A percentile compares a stretch with the other conserved stretches of the same genome.
phyloP scores from a whole-genome alignment of 1,140 invertebrate species.

The Trigoniulus corallinus region DNA sequence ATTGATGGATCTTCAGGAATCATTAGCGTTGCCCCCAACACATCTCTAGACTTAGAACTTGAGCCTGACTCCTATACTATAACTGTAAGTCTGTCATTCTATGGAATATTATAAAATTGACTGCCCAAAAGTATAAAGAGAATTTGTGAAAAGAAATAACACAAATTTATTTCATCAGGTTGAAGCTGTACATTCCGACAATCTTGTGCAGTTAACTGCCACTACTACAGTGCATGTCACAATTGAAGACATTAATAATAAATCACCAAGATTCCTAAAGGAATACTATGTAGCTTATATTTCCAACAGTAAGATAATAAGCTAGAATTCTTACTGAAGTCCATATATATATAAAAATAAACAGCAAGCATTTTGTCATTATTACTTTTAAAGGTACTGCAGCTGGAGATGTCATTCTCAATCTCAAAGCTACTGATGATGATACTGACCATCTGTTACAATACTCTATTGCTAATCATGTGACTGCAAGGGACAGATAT shows the following conservation, averaged over 20 bases:
- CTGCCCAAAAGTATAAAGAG: too few species aligned
- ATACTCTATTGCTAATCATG: too few species aligned
- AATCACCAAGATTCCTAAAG: slow-evolving; percentile 50
- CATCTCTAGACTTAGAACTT: slow-evolving; percentile 49
- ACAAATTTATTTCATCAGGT: slow-evolving; percentile 8
- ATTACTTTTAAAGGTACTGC: not conserved
- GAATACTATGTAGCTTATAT: slow-evolving; percentile 47
- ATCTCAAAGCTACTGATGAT: too few species aligned
- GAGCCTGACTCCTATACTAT: slow-evolving; percentile 48
- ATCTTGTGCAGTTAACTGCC: slow-evolving; percentile 50
- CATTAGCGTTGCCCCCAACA: slow-evolving; percentile 52
- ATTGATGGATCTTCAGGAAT: slow-evolving; percentile 48
- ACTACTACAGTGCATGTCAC: slow-evolving; percentile 43
- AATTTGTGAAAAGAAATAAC: too few species aligned
- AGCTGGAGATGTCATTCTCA: too few species aligned
- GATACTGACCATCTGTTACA: too few species aligned
- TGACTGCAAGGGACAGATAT: too few species aligned
- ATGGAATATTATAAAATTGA: too few species aligned
- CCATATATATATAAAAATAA: slow-evolving; percentile 13
- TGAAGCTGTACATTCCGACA: slow-evolving; percentile 13
- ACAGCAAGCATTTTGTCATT: not conserved
- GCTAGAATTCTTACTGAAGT: not conserved
- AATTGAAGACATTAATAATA: slow-evolving; percentile 65
- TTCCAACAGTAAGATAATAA: slow-evolving; percentile 34
- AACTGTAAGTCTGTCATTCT: slow-evolving; percentile 39